These are phyloP conservation scores for Embiotoca jacksoni DNA, from an alignment of 2,113 vertebrate species.

Conservation along the genomic window DNA sequence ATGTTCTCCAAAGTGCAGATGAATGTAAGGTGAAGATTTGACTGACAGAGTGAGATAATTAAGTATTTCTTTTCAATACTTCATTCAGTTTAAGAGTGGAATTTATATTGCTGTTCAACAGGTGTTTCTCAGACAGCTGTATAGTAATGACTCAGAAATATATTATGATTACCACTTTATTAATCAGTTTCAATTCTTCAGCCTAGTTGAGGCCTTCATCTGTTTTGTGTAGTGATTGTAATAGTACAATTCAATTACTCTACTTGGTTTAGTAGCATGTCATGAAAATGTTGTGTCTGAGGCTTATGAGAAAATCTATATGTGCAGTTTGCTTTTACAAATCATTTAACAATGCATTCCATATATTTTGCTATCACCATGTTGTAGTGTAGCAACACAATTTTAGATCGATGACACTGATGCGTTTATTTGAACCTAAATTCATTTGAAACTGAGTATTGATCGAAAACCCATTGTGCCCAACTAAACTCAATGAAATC, in stretches of 20 bases:
- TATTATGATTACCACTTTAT: neutral
- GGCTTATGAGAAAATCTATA: neutral
- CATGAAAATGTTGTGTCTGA: too few relatives aligned
- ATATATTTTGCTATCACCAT: neutral
- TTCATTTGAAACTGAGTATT: too few relatives aligned
- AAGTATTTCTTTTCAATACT: neutral
- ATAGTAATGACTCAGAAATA: neutral
- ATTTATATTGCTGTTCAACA: neutral
- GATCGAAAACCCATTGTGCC: too few relatives aligned
- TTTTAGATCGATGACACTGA: neutral
- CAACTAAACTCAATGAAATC: too few relatives aligned
- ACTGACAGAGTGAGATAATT: slow-evolving; percentile 1
- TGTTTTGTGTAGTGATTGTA: neutral
- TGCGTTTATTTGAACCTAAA: neutral
- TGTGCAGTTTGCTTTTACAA: neutral
- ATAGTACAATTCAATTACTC: neutral
- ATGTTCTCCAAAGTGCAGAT: slow-evolving; percentile 25
- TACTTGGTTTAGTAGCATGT: neutral
- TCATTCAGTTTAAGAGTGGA: neutral
- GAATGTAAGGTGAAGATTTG: slow-evolving; percentile 37
- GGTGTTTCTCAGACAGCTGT: neutral
- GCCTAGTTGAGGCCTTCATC: neutral
- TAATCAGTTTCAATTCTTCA: neutral
- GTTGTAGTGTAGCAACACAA: too few relatives aligned
- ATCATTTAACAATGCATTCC: neutral